These are phyloP conservation scores for Folsomia manolachei DNA, from an alignment of 2,888 invertebrate species.

Conservation along the genomic window DNA sequence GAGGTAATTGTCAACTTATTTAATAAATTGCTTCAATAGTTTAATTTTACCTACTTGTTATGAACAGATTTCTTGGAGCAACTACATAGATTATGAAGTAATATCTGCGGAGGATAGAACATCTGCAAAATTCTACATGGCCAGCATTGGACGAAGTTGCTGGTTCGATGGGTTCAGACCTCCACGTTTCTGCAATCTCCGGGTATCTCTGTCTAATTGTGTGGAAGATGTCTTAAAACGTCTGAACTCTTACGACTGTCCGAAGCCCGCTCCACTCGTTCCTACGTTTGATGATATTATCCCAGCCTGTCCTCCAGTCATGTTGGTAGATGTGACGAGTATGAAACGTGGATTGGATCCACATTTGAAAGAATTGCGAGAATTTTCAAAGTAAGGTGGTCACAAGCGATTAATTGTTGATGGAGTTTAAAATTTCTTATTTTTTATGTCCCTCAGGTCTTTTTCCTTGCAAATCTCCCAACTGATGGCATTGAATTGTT, in stretches of 20 bases:
- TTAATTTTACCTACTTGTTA: slow-evolving; percentile 31
- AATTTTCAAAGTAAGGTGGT: slow-evolving; percentile 57
- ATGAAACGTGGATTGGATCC: slow-evolving; percentile 56
- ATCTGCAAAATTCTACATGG: slow-evolving; percentile 31
- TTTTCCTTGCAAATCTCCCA: slow-evolving; percentile 64
- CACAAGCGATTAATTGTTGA: too few species aligned
- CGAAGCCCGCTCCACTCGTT: slow-evolving; percentile 61
- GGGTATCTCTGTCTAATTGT: slow-evolving; percentile 28
- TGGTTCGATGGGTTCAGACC: slow-evolving; percentile 39
- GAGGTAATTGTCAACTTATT: not conserved
- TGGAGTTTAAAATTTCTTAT: not conserved
- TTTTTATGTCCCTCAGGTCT: slow-evolving; percentile 56
- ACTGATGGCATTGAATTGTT: slow-evolving; percentile 66
- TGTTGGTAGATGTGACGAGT: slow-evolving; percentile 55
- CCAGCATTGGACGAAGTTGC: slow-evolving; percentile 27
- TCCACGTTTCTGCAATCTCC: slow-evolving; percentile 24
- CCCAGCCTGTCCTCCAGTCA: slow-evolving; percentile 55
- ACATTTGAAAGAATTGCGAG: slow-evolving; percentile 57
- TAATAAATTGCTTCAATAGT: not conserved
- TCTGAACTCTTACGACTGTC: slow-evolving; percentile 65
- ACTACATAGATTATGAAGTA: slow-evolving; percentile 40
- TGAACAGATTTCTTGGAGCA: slow-evolving; percentile 44
- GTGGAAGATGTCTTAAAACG: slow-evolving; percentile 52
- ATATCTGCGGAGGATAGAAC: slow-evolving; percentile 23
- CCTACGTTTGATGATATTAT: slow-evolving; percentile 56